These are phyloP conservation scores for Hirtodrosophila trivittata DNA, from an alignment of 2,888 invertebrate genomes.

Conservation along the genomic window DNA sequence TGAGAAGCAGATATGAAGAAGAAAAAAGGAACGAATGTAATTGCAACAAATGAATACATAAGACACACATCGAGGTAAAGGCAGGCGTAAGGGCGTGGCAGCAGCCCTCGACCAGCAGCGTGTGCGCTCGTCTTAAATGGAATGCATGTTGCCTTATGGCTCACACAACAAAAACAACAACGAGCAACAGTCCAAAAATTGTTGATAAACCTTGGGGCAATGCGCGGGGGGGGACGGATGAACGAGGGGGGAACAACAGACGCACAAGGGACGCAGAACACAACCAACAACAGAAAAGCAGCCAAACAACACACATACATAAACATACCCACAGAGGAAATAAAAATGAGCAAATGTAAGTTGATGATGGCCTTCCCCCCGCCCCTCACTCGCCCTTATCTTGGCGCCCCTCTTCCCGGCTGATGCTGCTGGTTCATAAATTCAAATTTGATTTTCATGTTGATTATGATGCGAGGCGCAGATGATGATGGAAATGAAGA, in stretches of 20 bases:
- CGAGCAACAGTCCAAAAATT: constrained; percentile 27
- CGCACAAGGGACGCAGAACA: constrained; percentile 9
- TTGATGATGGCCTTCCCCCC: constrained; percentile 36
- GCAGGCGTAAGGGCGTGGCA: constrained; percentile 13
- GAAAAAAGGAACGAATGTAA: constrained; percentile 53
- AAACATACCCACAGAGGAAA: constrained; percentile 29
- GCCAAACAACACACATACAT: constrained; percentile 2
- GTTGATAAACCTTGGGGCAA: constrained; percentile 41
- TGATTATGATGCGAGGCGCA: constrained; percentile 70
- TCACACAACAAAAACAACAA: constrained; percentile 15
- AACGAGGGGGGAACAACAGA: constrained; percentile 15
- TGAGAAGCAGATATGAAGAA: constrained; percentile 5
- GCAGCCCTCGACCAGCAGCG: neutral
- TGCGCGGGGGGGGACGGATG: constrained; percentile 24
- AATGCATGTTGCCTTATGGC: constrained; percentile 66
- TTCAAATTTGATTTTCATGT: constrained; percentile 78
- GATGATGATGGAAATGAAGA: constrained; percentile 75
- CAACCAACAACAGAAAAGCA: constrained; percentile 2
- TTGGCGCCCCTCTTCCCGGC: constrained; percentile 8
- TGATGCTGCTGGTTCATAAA: constrained; percentile 64
- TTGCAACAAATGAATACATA: constrained; percentile 76
- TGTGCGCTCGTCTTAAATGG: constrained; percentile 51
- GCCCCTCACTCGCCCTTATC: too few species aligned
- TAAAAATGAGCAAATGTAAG: constrained; percentile 73
- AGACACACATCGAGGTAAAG: constrained; percentile 22